Evolutionary conservation across 2,888 invertebrate species (phyloP).

Genomic region (Himalopsyche kuldschensis): DNA sequence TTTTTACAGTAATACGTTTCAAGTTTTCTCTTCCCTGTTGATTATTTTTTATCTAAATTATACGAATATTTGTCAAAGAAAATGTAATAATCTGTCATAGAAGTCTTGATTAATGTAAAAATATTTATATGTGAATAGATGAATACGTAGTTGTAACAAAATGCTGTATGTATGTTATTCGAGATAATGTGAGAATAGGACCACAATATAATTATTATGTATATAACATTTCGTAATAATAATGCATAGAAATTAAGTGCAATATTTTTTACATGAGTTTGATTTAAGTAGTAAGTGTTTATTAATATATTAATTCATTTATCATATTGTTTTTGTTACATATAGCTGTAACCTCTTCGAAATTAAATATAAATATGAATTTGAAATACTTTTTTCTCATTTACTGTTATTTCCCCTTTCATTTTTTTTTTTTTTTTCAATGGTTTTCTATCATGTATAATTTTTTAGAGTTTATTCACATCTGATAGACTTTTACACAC

Average conservation of each 20-base stretch:
- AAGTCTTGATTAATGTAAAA: neutral
- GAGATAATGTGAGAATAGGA: neutral
- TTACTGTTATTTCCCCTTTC: no score
- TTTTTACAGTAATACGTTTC: no score
- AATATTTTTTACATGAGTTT: constrained; percentile 1
- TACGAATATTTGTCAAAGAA: no score
- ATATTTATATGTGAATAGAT: neutral
- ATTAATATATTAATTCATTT: neutral
- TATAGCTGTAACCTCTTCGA: neutral
- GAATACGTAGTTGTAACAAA: neutral
- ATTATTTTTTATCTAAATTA: no score
- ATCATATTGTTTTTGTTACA: neutral
- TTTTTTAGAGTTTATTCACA: no score
- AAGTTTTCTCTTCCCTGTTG: no score
- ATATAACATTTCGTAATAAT: neutral
- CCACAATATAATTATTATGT: neutral
- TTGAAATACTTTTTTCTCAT: neutral
- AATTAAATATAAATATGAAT: neutral
- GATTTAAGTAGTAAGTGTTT: neutral
- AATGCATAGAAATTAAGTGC: neutral
- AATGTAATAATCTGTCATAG: no score
- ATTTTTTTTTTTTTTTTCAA: no score
- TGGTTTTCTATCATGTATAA: no score
- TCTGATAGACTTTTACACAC: no score
- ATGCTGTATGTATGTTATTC: neutral